Percentiles rank a stretch among this genome's conserved stretches.
Conservation (phyloP, 2,113 vertebrate species). For the Trematomus loennbergii region DNA sequence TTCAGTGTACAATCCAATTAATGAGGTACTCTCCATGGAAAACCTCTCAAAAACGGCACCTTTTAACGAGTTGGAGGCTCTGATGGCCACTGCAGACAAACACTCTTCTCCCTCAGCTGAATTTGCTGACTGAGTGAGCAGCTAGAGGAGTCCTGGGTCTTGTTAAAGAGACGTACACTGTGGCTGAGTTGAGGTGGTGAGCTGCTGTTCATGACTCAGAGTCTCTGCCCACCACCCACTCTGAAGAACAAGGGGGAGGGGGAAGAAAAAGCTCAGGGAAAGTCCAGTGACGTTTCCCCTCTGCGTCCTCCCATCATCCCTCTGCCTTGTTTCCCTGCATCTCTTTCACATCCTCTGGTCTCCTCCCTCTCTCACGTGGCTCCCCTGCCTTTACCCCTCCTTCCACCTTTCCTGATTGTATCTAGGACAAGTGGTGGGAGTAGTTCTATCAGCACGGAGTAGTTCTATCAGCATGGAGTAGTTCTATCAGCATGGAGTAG, state of each 20-base stretch:
- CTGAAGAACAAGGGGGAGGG: conserved; percentile 21
- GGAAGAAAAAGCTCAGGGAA: conserved; percentile 41
- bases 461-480: conserved; percentile 29
- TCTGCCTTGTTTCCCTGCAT: conserved; percentile 31
- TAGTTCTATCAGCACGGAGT: neutral
- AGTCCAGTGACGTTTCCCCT: conserved; percentile 67
- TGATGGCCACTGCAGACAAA: neutral
- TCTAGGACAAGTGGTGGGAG: conserved; percentile 1
- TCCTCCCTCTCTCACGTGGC: conserved; percentile 16
- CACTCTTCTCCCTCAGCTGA: conserved; percentile 6
- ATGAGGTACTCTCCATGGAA: conserved; percentile 23
- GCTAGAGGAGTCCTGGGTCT: conserved; percentile 34
- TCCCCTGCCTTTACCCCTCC: conserved; percentile 9
- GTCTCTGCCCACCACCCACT: conserved; percentile 54
- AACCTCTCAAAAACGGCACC: conserved; percentile 7
- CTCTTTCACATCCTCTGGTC: conserved; percentile 18
- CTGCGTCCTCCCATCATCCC: conserved; percentile 47
- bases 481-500: conserved; percentile 25
- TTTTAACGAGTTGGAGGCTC: conserved; percentile 20
- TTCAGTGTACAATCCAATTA: conserved; percentile 42
- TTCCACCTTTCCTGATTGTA: conserved; percentile 1
- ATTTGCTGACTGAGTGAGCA: conserved; percentile 29
- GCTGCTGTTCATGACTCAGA: conserved; percentile 52
- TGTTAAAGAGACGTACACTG: conserved; percentile 27
- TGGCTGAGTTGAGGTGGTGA: conserved; percentile 43